Conservation (phyloP, 2,113 vertebrate genomes). For the Lanius collurio region DNA sequence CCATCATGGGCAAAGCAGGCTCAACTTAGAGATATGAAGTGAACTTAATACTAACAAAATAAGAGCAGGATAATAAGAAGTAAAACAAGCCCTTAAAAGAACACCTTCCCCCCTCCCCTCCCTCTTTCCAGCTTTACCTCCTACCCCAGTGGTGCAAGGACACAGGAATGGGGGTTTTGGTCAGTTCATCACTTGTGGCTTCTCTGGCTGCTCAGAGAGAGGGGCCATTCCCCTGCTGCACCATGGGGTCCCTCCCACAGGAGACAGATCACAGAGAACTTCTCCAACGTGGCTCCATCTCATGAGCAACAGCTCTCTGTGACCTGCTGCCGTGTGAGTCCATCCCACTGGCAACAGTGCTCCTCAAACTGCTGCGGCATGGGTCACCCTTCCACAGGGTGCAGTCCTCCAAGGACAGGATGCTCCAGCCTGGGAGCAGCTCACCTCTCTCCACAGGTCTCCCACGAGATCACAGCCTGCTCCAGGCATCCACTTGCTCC, state of each 20-base stretch:
- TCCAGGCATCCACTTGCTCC: not conserved
- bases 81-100: not conserved
- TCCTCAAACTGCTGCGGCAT: fast-evolving
- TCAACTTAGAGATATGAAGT: not conserved
- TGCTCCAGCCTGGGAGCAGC: not conserved
- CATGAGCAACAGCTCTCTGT: not conserved
- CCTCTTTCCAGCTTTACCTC: not conserved
- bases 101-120: too few relatives aligned
- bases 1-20: not conserved
- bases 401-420: not conserved
- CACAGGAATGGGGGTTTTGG: not conserved
- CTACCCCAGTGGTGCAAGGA: not conserved
- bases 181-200: not conserved
- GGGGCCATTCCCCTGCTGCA: too few relatives aligned
- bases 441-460: not conserved
- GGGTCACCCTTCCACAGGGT: too few relatives aligned
- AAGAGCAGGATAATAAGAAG: not conserved
- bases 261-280: not conserved
- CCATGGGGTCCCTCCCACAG: fast-evolving
- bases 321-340: fast-evolving
- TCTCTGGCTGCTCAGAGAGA: not conserved
- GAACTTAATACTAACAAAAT: not conserved
- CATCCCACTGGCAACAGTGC: not conserved
- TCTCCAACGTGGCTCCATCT: not conserved
- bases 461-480: not conserved